A percentile compares a stretch with the other conserved stretches of the same genome.
phyloP scores from a whole-genome alignment of 2,797 vertebrate genomes.

The Urosaurus nigricauda region DNA sequence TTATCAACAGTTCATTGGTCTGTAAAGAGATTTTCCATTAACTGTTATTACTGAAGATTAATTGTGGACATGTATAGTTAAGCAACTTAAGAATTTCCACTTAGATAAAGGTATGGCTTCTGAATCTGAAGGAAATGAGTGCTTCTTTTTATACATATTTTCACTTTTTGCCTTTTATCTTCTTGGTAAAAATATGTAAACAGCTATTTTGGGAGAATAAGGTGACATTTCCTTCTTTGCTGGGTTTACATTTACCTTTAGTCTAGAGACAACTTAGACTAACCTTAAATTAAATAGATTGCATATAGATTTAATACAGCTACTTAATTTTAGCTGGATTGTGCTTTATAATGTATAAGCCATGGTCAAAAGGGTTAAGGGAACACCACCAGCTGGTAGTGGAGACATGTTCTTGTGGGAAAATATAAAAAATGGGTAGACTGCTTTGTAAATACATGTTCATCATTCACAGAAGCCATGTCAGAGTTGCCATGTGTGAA shows the following conservation, averaged over 20 bases:
- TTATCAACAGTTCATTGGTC: slow-evolving; percentile 49
- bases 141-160: neutral
- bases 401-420: neutral
- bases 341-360: too few relatives aligned
- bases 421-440: neutral
- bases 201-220: neutral
- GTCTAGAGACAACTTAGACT: neutral
- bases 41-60: slow-evolving; percentile 48
- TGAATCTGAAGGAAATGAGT: slow-evolving; percentile 18
- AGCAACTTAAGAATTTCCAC: slow-evolving; percentile 31
- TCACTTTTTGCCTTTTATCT: neutral
- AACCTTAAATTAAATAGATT: too few relatives aligned
- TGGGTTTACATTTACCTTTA: neutral
- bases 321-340: too few relatives aligned
- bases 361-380: too few relatives aligned
- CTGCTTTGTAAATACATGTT: neutral
- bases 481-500: neutral
- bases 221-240: neutral
- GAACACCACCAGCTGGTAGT: neutral
- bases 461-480: neutral
- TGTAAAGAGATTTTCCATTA: slow-evolving; percentile 51
- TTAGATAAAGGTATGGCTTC: slow-evolving; percentile 12
- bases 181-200: neutral
- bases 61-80: slow-evolving; percentile 41
- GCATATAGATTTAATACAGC: too few relatives aligned